These are phyloP conservation scores for Pelagia noctiluca DNA, from an alignment of 30 jellyfish, hydroid and myxozoan genomes.

Conservation along the genomic window DNA sequence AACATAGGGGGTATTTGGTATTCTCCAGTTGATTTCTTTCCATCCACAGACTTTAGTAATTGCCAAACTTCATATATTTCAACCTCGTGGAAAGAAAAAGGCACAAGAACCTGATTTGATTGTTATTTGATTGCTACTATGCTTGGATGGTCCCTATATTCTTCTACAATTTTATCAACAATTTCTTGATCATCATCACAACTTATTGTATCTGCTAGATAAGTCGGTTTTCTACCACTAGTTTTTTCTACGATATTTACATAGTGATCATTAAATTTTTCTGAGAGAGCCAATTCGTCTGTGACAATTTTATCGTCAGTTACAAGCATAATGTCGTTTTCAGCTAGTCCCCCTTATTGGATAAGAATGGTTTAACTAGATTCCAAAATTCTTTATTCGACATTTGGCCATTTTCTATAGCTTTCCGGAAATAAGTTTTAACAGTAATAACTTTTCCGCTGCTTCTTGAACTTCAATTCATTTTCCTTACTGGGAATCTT, in stretches of 20 bases:
- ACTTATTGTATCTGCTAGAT: background rate
- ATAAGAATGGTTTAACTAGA: too few relatives aligned
- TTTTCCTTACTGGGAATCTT: constrained; percentile 30
- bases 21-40: too few relatives aligned
- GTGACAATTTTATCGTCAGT: constrained; percentile 14
- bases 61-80: too few relatives aligned
- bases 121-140: too few relatives aligned
- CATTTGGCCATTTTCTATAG: background rate
- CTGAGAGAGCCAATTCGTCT: constrained; percentile 14
- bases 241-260: constrained; percentile 34
- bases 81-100: too few relatives aligned
- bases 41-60: too few relatives aligned
- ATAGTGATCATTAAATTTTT: constrained; percentile 40
- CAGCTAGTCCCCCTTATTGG: constrained; percentile 16
- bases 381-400: too few relatives aligned
- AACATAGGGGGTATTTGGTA: too few relatives aligned
- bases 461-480: background rate
- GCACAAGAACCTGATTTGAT: too few relatives aligned
- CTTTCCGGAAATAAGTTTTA: background rate
- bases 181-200: constrained; percentile 4
- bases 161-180: background rate
- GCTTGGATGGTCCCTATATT: background rate
- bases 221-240: constrained; percentile 22
- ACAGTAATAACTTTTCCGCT: too few relatives aligned
- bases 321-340: constrained; percentile 31